Conservation (phyloP, 2,797 vertebrate genomes). For the Cottoperca gobio region DNA sequence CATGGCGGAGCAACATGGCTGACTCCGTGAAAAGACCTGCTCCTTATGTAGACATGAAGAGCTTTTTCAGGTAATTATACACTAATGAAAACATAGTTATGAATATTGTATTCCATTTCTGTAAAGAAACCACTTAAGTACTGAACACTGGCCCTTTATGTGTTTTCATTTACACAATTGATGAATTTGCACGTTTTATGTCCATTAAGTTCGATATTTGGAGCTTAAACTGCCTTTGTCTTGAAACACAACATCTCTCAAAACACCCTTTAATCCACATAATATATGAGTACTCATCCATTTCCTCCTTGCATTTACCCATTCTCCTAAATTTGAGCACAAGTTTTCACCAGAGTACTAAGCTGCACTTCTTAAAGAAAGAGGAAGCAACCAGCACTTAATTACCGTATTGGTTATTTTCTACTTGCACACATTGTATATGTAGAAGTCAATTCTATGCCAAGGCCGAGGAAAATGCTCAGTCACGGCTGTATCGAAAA, state of each 20-base stretch:
- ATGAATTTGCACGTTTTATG: constrained; percentile 17
- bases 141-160: too few relatives aligned
- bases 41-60: too few relatives aligned
- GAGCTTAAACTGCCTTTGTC: constrained; percentile 11
- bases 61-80: too few relatives aligned
- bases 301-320: constrained; percentile 14
- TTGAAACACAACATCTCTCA: not conserved
- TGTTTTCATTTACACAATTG: not conserved
- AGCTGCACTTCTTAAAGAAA: constrained; percentile 9
- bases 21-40: too few relatives aligned
- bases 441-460: not conserved
- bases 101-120: too few relatives aligned
- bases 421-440: not conserved
- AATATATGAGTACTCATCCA: constrained; percentile 8
- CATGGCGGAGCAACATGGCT: too few relatives aligned
- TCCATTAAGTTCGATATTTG: not conserved
- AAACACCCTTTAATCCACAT: constrained; percentile 14
- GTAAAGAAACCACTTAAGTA: too few relatives aligned
- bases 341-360: not conserved
- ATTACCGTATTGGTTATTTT: constrained; percentile 8
- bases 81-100: too few relatives aligned
- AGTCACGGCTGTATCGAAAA: not conserved
- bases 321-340: not conserved
- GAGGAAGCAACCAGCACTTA: constrained; percentile 4
- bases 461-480: constrained; percentile 6